Conservation (phyloP, 2,797 vertebrate species). For the Sebastiscus albofasciatus region DNA sequence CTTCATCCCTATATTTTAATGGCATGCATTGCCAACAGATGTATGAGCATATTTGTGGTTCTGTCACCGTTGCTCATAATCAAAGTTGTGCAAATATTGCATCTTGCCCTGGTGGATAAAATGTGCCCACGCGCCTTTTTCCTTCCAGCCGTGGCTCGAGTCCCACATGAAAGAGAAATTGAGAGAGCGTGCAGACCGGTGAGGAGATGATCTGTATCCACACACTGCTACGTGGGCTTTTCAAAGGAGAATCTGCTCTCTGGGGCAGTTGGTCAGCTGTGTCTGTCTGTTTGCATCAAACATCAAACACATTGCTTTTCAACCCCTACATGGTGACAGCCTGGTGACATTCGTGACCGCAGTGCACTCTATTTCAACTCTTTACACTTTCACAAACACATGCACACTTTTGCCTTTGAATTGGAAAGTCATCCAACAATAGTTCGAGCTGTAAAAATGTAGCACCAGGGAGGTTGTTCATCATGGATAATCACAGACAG, state of each 20-base stretch:
- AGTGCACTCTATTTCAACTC: not conserved
- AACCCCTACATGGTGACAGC: not conserved
- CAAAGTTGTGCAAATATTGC: conserved; percentile 47
- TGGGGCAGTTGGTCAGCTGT: conserved; percentile 41
- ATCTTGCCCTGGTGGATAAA: conserved; percentile 16
- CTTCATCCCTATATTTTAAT: conserved; percentile 9
- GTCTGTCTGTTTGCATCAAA: conserved; percentile 35
- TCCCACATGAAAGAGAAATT: conserved; percentile 19
- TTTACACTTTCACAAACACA: not conserved
- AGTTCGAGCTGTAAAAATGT: not conserved
- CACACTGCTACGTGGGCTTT: not conserved
- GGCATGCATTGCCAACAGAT: conserved; percentile 9
- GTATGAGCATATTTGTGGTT: conserved; percentile 33
- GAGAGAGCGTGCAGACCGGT: conserved; percentile 12
- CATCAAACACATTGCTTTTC: not conserved
- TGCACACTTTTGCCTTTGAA: not conserved
- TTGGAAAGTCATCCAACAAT: not conserved
- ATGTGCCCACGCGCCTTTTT: conserved; percentile 14
- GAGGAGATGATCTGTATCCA: conserved; percentile 27
- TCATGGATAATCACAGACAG: not conserved
- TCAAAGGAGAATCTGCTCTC: conserved; percentile 24
- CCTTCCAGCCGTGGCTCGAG: conserved; percentile 17
- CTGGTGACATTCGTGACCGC: not conserved
- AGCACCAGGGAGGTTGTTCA: not conserved
- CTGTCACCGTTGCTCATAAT: conserved; percentile 43